Percentiles rank a stretch among this genome's conserved stretches.
Conservation (phyloP, 2,113 vertebrate species). For the Macquaria ambigua region DNA sequence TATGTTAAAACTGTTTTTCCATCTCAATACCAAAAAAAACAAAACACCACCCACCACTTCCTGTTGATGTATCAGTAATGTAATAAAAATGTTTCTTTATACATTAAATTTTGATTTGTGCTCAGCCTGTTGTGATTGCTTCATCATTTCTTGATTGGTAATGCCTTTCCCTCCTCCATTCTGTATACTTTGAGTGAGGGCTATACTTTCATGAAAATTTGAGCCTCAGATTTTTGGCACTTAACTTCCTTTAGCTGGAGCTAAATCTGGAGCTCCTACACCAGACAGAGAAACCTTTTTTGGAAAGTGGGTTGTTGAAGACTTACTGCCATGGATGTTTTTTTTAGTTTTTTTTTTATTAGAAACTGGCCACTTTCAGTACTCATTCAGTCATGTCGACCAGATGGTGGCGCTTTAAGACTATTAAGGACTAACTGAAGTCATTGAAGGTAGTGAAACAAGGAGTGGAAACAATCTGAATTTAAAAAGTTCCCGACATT, state of each 20-base stretch:
- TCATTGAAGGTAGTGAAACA: neutral
- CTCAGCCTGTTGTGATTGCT: neutral
- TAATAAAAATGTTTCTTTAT: neutral
- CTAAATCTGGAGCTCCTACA: neutral
- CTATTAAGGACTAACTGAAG: too few species aligned
- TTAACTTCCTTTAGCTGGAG: neutral
- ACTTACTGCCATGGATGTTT: neutral
- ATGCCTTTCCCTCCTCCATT: neutral
- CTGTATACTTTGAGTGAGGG: neutral
- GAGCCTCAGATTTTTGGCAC: neutral
- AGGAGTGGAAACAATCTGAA: neutral
- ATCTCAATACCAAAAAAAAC: neutral
- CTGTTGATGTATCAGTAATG: neutral
- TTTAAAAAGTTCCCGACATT: neutral
- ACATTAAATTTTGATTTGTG: neutral
- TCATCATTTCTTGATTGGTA: neutral
- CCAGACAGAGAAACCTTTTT: neutral
- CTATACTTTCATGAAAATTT: neutral
- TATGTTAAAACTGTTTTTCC: neutral
- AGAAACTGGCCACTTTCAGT: neutral
- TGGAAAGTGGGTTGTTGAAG: neutral
- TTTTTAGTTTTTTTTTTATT: neutral
- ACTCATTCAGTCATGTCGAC: neutral
- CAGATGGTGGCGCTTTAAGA: constrained; percentile 1
- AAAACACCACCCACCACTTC: too few species aligned